Conservation (phyloP, 2,888 invertebrate genomes). For the Chorisops tibialis region DNA sequence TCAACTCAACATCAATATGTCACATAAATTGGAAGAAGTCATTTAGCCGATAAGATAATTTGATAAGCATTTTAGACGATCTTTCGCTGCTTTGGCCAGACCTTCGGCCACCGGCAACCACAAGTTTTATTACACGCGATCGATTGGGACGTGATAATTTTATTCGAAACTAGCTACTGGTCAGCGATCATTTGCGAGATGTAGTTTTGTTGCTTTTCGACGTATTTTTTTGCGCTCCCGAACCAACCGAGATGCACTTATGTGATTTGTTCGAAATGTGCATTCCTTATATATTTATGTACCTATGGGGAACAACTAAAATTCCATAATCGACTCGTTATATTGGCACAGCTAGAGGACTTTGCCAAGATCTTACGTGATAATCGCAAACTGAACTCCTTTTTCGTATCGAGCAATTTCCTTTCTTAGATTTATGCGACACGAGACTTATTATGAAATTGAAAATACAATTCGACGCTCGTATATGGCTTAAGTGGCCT, state of each 20-base stretch:
- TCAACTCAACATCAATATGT: conserved; percentile 52
- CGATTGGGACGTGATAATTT: not conserved
- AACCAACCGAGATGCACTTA: no score
- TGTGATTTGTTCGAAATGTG: no score
- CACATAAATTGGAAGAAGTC: conserved; percentile 50
- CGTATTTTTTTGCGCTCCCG: no score
- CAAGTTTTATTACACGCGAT: no score
- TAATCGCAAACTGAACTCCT: conserved; percentile 9
- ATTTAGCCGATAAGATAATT: conserved; percentile 10
- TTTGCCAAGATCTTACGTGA: not conserved
- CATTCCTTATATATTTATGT: no score
- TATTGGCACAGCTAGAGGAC: no score
- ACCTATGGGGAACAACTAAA: no score
- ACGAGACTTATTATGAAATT: conserved; percentile 20
- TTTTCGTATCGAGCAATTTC: conserved; percentile 5
- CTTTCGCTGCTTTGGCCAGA: no score
- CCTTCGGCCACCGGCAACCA: no score
- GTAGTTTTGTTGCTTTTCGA: no score
- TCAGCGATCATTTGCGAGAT: no score
- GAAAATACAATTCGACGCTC: conserved; percentile 37
- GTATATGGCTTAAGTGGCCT: conserved; percentile 44
- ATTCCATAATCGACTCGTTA: no score
- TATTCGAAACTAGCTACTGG: not conserved
- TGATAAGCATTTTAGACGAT: conserved; percentile 2
- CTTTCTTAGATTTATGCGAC: conserved; percentile 14